These are phyloP conservation scores for Pygoscelis antarcticus DNA, from an alignment of 2,113 vertebrate species.

Conservation along the genomic window DNA sequence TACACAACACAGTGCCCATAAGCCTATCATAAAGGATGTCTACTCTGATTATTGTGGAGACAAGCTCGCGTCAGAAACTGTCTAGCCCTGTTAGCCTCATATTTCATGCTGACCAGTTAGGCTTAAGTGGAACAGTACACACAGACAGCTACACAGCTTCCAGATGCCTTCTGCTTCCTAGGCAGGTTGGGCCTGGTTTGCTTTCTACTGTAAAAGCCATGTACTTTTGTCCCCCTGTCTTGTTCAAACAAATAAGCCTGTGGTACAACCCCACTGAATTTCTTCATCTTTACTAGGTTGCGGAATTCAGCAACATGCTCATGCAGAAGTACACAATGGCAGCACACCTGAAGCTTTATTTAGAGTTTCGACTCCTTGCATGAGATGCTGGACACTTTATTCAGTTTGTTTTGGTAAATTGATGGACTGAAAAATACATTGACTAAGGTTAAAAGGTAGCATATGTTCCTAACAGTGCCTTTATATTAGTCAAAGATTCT, in stretches of 20 bases:
- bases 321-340: neutral
- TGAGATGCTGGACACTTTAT: neutral
- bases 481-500: conserved; percentile 39
- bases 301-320: neutral
- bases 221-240: rapidly evolving
- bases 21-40: neutral
- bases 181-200: neutral
- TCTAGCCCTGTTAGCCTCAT: neutral
- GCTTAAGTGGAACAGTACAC: neutral
- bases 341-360: neutral
- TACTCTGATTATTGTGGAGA: neutral
- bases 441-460: conserved; percentile 30
- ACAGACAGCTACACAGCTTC: neutral
- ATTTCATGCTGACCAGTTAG: neutral
- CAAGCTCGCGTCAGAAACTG: neutral
- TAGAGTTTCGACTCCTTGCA: neutral
- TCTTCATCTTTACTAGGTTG: neutral
- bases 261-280: neutral
- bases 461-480: conserved; percentile 7
- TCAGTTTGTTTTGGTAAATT: neutral
- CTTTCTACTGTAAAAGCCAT: neutral
- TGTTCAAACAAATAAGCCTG: neutral
- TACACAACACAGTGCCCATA: neutral
- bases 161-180: neutral
- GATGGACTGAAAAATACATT: neutral